Evolutionary conservation across 2,888 invertebrate genomes (phyloP).

Genomic region (Oligia latruncula): DNA sequence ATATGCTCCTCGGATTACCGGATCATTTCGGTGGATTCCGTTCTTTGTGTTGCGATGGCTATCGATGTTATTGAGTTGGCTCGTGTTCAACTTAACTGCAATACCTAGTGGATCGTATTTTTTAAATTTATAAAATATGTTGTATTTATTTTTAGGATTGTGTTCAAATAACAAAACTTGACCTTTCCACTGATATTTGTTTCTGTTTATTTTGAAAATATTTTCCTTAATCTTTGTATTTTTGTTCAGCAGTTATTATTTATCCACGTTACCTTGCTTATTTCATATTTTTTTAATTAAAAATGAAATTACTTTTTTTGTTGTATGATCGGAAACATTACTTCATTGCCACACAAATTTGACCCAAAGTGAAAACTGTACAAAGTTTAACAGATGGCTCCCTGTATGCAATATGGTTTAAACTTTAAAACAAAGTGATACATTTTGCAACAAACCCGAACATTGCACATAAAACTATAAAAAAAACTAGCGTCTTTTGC

Average conservation of each 20-base stretch:
- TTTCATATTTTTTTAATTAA: background rate
- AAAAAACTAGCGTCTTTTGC: conserved; percentile 39
- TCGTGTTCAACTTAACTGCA: conserved; percentile 64
- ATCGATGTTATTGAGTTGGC: conserved; percentile 68
- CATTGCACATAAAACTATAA: conserved; percentile 53
- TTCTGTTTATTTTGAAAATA: conserved; percentile 10
- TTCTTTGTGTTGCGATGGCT: conserved; percentile 62
- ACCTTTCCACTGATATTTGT: background rate
- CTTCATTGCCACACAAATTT: background rate
- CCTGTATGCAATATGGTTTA: conserved; percentile 29
- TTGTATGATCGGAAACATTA: background rate
- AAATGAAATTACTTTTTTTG: background rate
- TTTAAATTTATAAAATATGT: conserved; percentile 42
- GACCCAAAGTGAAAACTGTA: background rate
- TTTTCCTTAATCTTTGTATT: conserved; percentile 18
- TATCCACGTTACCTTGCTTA: background rate
- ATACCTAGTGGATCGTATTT: conserved; percentile 47
- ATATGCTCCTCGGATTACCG: conserved; percentile 61
- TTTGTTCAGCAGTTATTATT: conserved; percentile 8
- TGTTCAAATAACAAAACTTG: background rate
- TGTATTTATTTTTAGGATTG: conserved; percentile 33
- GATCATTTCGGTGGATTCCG: conserved; percentile 57
- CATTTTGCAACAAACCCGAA: conserved; percentile 49
- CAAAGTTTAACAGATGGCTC: conserved; percentile 28
- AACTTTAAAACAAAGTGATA: conserved; percentile 46